Base-by-base conservation (phyloP, 2,888 invertebrate species). In the Thecophora atra region DNA sequence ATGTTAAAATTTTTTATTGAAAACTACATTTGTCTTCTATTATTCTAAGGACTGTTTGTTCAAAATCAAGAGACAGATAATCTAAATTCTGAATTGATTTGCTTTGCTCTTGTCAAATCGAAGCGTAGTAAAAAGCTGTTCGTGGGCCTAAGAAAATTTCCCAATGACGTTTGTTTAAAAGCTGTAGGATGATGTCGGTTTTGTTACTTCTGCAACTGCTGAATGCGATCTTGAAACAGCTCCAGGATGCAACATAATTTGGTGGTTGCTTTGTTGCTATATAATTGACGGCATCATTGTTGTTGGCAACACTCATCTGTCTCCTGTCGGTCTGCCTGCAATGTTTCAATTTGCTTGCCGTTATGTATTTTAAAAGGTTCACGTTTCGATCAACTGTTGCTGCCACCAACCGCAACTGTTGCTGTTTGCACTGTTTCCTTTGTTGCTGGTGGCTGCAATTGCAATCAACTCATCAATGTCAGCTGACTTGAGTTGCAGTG, bases 401-500 rank as follows among this genome's bases (percentile, higher is more conserved):
- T 30, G 30, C 37, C 30, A 54, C 37, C 13, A 54, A 28, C 54
- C 7, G 21, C 19, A 1, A 21, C 26, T 66, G 37, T 67, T 68
- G 58, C 30, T 68, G 44, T 54, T 68, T 21, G 26, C 8, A 13
- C 54, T 68, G 28, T 56, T 68, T n/a, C 37, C 11, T 51, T 66
- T 26, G 28, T 64, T 24, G 65, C 42, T 26, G 26, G 19, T 58
- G 58, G 54, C 24, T 68, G 56, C 56, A 24, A 7, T 44, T 58
- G 58, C 56, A 56, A 68, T 68, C 58, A 68, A 68, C 26, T 51
- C 70, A 62, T 62, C 62, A 70, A 70, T 30, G 70, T 70, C 70
- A 62, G 44, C 62, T 56, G 51, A 26, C 30, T 37, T 66, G 30
- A 28, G 60, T 24, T 44, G 44, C n/a, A 42, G 17, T 44, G 26